Percentiles rank a stretch among this genome's conserved stretches.
phyloP scores from a whole-genome alignment of 2,797 vertebrate genomes.

The Bradypus variegatus region DNA sequence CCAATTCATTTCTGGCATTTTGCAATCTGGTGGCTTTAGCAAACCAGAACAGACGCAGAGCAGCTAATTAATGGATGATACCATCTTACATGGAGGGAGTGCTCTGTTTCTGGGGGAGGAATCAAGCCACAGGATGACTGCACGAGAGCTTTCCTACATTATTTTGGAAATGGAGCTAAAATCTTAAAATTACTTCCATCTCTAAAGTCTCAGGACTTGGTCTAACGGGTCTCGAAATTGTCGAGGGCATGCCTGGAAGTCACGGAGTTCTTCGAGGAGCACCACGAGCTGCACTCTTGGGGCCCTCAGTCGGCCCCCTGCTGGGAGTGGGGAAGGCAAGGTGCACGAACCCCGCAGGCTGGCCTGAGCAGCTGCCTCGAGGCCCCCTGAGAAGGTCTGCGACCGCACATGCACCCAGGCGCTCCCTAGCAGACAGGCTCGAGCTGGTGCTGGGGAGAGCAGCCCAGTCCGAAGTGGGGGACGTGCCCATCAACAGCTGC shows the following conservation, averaged over 20 bases:
- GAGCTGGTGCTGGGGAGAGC: neutral
- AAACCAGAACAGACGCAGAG: neutral
- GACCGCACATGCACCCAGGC: neutral
- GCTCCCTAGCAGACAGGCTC: neutral
- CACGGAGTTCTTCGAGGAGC: neutral
- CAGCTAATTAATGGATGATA: neutral
- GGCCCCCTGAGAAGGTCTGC: too few species aligned
- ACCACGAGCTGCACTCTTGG: neutral
- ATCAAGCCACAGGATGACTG: neutral
- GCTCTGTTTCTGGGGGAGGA: neutral
- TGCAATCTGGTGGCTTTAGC: too few species aligned
- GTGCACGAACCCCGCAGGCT: neutral
- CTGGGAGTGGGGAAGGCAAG: neutral
- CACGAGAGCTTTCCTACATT: too few species aligned
- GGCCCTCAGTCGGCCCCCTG: neutral
- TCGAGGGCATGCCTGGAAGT: too few species aligned
- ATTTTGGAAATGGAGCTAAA: neutral
- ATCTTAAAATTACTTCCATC: neutral
- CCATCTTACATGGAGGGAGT: neutral
- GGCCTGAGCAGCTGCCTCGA: too few species aligned
- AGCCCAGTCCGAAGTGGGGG: neutral
- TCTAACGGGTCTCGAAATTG: fast-evolving
- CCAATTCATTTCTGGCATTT: too few species aligned
- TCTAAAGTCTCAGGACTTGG: fast-evolving
- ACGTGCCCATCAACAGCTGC: too few species aligned